Percentiles rank a stretch among this genome's conserved stretches.
Evolutionary conservation across 2,113 vertebrate species (phyloP).

Genomic region (Sapajus apella): DNA sequence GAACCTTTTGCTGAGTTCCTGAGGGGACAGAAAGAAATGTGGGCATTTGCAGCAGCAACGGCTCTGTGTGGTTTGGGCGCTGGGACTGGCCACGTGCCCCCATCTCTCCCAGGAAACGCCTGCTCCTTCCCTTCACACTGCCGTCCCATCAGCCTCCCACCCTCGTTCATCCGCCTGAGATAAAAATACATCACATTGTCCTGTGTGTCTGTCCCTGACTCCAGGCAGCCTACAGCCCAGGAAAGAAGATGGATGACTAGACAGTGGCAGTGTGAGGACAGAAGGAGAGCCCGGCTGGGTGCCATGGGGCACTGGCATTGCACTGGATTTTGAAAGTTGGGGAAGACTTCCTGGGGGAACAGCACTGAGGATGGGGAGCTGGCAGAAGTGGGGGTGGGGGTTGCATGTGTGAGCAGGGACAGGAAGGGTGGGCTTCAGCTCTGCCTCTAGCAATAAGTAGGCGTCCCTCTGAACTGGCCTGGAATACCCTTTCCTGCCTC

Average conservation of each 20-base stretch:
- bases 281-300: neutral
- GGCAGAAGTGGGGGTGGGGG: too few species aligned
- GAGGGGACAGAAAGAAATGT: neutral
- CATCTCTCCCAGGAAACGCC: neutral
- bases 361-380: neutral
- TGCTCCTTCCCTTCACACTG: neutral
- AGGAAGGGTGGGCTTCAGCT: too few species aligned
- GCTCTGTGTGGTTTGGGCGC: accelerated
- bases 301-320: neutral
- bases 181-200: accelerated
- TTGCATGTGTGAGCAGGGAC: too few species aligned
- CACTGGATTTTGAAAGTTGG: neutral
- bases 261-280: neutral
- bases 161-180: neutral
- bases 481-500: neutral
- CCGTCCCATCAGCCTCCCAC: neutral
- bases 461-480: neutral
- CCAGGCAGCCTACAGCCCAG: neutral
- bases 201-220: neutral
- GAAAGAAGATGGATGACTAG: too few species aligned
- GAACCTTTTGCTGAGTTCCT: conserved; percentile 88
- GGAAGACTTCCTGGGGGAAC: neutral
- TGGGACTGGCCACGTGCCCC: neutral
- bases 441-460: neutral
- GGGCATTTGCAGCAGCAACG: accelerated